Conservation (phyloP, 35 echinoderm and acorn worm species). For the Chiridota heheva region DNA sequence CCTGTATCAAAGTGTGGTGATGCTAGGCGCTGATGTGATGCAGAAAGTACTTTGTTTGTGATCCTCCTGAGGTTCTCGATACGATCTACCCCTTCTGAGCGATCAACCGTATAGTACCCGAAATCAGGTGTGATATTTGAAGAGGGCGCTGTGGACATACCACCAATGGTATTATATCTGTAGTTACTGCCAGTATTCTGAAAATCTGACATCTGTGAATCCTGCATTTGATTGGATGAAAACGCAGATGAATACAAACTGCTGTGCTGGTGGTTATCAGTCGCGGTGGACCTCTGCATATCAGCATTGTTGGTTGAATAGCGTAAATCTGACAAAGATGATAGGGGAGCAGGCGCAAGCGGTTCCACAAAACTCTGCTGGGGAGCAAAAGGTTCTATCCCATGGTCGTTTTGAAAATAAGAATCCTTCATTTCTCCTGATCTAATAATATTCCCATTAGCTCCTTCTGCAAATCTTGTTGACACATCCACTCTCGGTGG, state of each 20-base stretch:
- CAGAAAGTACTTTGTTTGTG: slow-evolving; percentile 40
- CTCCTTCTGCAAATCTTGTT: slow-evolving; percentile 3
- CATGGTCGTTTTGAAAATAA: too few species aligned
- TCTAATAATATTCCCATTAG: slow-evolving; percentile 19
- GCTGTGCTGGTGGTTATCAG: too few species aligned
- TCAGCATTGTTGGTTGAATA: too few species aligned
- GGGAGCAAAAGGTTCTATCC: too few species aligned
- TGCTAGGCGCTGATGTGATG: slow-evolving; percentile 13
- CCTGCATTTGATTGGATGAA: too few species aligned
- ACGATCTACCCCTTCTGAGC: slow-evolving; percentile 21
- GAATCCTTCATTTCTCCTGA: slow-evolving; percentile 32
- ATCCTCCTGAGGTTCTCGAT: slow-evolving; percentile 32
- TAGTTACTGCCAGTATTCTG: slow-evolving; percentile 8
- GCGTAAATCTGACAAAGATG: too few species aligned
- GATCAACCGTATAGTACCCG: slow-evolving; percentile 5
- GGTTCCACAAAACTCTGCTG: too few species aligned
- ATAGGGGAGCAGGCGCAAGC: too few species aligned
- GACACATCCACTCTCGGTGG: slow-evolving; percentile 15
- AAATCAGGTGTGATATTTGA: slow-evolving; percentile 2
- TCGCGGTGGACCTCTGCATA: too few species aligned
- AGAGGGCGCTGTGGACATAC: neutral
- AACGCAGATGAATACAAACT: too few species aligned
- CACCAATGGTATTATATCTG: neutral
- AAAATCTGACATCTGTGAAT: too few species aligned
- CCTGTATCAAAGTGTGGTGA: slow-evolving; percentile 9